A percentile compares a stretch with the other conserved stretches of the same genome.
Evolutionary conservation across 1,140 invertebrate species (phyloP).

Genomic region (Sinella curviseta): DNA sequence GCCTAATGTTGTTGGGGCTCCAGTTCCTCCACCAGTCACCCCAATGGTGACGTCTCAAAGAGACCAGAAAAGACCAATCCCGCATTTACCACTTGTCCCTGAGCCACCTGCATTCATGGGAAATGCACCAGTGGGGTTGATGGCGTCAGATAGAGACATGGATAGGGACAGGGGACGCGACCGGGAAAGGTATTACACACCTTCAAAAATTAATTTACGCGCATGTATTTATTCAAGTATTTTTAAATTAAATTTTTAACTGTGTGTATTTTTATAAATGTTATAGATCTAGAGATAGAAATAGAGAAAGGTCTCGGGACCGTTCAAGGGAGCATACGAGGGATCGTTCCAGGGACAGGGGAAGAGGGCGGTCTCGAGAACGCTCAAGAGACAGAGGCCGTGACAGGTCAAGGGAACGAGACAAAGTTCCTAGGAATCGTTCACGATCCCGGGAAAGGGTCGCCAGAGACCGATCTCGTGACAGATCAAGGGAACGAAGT

Average conservation of each 20-base stretch:
- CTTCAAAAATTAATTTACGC: neutral
- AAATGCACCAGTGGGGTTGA: neutral
- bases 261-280: neutral
- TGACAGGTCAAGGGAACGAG: constrained; percentile 56
- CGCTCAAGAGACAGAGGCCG: constrained; percentile 51
- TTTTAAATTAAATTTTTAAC: neutral
- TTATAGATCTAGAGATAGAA: constrained; percentile 55
- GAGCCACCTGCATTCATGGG: neutral
- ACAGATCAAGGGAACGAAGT: constrained; percentile 32
- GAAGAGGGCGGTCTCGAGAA: constrained; percentile 51
- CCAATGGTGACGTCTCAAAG: neutral
- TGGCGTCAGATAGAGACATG: neutral
- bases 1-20: neutral
- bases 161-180: constrained; percentile 1
- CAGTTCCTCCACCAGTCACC: neutral
- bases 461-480: constrained; percentile 48
- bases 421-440: constrained; percentile 51
- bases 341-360: constrained; percentile 49
- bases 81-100: neutral
- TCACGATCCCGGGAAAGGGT: constrained; percentile 53
- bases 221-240: neutral
- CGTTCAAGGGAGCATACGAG: neutral
- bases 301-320: constrained; percentile 46
- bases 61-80: neutral
- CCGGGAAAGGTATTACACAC: neutral